Base-by-base conservation (phyloP, 2,797 vertebrate species). In the Schizopygopsis pylzovi region DNA sequence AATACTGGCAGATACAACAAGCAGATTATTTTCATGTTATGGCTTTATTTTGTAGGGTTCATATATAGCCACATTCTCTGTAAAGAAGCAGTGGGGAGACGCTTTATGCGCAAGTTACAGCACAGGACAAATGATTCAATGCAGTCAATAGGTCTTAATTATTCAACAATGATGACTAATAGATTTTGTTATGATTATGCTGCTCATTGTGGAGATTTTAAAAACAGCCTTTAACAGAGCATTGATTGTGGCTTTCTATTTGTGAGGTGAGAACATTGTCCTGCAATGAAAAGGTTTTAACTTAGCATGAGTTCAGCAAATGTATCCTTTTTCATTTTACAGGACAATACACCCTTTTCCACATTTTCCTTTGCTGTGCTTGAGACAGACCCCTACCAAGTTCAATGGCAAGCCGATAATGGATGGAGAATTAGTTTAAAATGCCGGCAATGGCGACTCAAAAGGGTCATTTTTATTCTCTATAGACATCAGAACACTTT, bases 391-490 rank as follows among this genome's bases (percentile, higher is more conserved):
- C 72, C 12, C 59, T 49, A 45, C 63, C 4, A 78, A 83, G 56
- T 82, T 89, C 81, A 90, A 89, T 73, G 25, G 79, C 49, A 52
- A 86, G 52, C 73, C 88, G 83, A 87, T 85, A 91, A 89, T 78
- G 41, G 72, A 56, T 72, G 28, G 72, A 79, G 33, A 91, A 87
- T 90, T 85, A 80, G 85, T 82, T 37, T 78, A 83, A 70, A 89
- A 84, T 45, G 83, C 52, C 85, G 87, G 87, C 72, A 88, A 79
- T 86, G 79, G 11, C 37, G 39, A 77, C 81, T 89, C 86, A 91
- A 90, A 84, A 68, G 84, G 41, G 88, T 81, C 71, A 90, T 88
- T 91, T 88, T 73, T 78, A 84, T 88, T 90, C 87, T 86, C 87
- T 86, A 89, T 89, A 89, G 70, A 88, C 89, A 45, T 61, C 52